Evolutionary conservation across 92 coral and sea anemone genomes (phyloP).

Genomic region (Heteractis magnifica): DNA sequence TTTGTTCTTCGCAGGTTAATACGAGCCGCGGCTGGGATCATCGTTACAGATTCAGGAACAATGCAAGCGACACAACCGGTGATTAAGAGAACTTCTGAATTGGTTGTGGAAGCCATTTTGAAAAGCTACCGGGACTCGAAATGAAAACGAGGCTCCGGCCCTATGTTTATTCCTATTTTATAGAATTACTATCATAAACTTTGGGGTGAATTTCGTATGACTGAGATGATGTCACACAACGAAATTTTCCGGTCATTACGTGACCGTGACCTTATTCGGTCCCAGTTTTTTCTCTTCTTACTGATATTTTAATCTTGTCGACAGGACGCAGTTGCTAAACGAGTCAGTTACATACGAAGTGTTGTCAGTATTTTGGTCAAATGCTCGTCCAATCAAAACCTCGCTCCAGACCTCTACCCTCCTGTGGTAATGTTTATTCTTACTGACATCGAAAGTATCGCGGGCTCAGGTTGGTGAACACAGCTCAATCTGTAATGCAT

Average conservation of each 20-base stretch:
- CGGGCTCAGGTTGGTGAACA: constrained; percentile 72
- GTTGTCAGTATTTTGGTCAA: constrained; percentile 70
- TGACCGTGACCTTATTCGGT: neutral
- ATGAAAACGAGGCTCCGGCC: neutral
- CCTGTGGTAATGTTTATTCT: constrained; percentile 74
- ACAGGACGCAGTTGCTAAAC: constrained; percentile 82
- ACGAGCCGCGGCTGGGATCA: constrained; percentile 81
- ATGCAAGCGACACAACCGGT: constrained; percentile 76
- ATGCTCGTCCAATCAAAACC: constrained; percentile 73
- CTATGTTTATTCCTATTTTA: neutral
- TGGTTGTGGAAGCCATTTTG: neutral
- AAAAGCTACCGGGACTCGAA: neutral
- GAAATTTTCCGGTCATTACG: neutral
- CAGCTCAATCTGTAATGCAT: neutral
- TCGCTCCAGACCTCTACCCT: constrained; percentile 58
- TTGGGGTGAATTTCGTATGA: neutral
- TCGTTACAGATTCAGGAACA: constrained; percentile 52
- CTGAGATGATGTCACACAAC: neutral
- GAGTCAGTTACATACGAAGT: constrained; percentile 71
- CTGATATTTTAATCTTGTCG: neutral
- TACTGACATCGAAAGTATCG: constrained; percentile 73
- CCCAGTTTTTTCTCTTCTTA: neutral
- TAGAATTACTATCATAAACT: neutral
- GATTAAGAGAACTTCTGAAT: neutral
- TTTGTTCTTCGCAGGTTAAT: constrained; percentile 47